Conservation (phyloP, 2,797 vertebrate genomes). For the Myripristis jacobus region DNA sequence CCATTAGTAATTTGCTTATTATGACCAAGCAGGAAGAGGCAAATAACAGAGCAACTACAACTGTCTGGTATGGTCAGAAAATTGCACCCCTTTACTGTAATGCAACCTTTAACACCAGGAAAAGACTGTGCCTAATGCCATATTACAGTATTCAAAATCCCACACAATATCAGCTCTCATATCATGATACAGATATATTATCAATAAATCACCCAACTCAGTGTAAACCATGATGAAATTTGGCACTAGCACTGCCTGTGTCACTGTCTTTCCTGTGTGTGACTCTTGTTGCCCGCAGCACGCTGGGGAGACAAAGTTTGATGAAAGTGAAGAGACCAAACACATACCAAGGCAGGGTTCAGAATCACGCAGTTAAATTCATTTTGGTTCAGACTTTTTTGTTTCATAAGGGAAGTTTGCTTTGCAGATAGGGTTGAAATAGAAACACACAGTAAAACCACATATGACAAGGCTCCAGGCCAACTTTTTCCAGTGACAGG, state of each 20-base stretch:
- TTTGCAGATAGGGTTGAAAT: slow-evolving; percentile 39
- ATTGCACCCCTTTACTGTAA: too few relatives aligned
- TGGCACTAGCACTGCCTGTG: slow-evolving; percentile 17
- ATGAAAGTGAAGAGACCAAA: slow-evolving; percentile 30
- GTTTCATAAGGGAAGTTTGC: slow-evolving; percentile 24
- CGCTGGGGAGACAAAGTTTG: slow-evolving; percentile 45
- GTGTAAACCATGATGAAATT: not conserved
- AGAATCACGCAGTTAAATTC: slow-evolving; percentile 37
- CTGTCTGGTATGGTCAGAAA: too few relatives aligned
- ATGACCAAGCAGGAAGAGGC: too few relatives aligned
- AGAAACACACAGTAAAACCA: not conserved
- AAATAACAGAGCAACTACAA: too few relatives aligned
- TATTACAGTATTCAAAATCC: too few relatives aligned
- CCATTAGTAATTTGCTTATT: too few relatives aligned
- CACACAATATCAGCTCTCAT: too few relatives aligned
- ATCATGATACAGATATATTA: too few relatives aligned
- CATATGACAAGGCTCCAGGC: not conserved
- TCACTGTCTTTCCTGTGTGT: slow-evolving; percentile 33
- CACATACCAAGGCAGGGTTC: slow-evolving; percentile 35
- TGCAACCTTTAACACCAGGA: not conserved
- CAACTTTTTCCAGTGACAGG: too few relatives aligned
- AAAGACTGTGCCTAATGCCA: not conserved
- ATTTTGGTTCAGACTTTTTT: slow-evolving; percentile 24
- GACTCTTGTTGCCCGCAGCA: slow-evolving; percentile 23
- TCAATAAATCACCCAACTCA: too few relatives aligned